These are phyloP conservation scores for Connochaetes taurinus DNA, from an alignment of 2,113 vertebrate genomes.

Conservation along the genomic window DNA sequence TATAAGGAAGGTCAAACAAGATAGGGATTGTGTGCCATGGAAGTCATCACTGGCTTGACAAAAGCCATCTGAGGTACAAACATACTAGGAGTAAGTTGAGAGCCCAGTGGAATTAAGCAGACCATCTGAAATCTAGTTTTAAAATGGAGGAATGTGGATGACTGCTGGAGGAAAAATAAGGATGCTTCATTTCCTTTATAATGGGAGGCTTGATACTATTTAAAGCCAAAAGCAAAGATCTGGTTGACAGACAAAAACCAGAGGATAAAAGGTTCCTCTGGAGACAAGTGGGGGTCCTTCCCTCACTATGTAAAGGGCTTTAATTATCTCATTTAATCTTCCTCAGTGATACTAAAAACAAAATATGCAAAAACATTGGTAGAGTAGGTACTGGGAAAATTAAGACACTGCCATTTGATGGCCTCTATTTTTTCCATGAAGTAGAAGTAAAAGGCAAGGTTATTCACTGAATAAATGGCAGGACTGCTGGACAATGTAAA, in stretches of 20 bases:
- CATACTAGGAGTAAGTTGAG: background rate
- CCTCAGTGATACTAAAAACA: background rate
- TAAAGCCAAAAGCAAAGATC: constrained; percentile 31
- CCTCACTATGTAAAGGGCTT: background rate
- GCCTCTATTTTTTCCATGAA: background rate
- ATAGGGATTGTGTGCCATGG: background rate
- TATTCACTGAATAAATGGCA: constrained; percentile 8
- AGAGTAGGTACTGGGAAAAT: background rate
- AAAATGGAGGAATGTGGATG: background rate
- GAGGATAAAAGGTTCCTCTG: background rate
- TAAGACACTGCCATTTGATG: background rate
- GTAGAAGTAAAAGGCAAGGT: background rate
- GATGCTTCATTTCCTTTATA: background rate
- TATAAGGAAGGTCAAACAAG: background rate
- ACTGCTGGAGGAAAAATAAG: background rate
- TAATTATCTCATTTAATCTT: background rate
- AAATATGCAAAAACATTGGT: background rate
- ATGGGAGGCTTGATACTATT: background rate
- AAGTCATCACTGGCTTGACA: background rate
- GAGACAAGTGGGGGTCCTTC: background rate
- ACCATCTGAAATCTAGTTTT: constrained; percentile 4
- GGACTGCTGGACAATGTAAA: background rate
- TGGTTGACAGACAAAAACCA: background rate
- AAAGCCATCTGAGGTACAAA: background rate
- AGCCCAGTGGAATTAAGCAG: background rate